Percentiles rank a stretch among this genome's conserved stretches.
Conservation (phyloP, 2,888 invertebrate genomes). For the Macaria notata region DNA sequence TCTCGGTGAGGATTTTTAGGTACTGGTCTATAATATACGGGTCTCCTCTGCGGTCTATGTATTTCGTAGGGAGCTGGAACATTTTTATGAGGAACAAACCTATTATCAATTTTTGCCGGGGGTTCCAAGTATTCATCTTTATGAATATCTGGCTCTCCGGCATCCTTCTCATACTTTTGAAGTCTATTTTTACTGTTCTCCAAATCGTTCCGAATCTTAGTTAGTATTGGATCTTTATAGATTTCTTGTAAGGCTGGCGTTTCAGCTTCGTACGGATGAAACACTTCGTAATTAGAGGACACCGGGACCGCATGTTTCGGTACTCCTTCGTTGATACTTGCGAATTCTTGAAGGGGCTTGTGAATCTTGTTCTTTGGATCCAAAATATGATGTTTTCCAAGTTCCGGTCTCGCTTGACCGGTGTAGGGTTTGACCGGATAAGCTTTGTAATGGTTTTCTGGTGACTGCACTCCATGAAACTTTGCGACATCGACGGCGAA, state of each 20-base stretch:
- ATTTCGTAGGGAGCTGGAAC: slow-evolving; percentile 61
- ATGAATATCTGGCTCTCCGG: slow-evolving; percentile 56
- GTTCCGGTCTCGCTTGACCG: slow-evolving; percentile 47
- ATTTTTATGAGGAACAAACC: slow-evolving; percentile 63
- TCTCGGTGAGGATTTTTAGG: slow-evolving; percentile 48
- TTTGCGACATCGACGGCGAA: slow-evolving; percentile 65
- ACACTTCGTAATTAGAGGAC: slow-evolving; percentile 63
- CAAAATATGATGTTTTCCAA: slow-evolving; percentile 62
- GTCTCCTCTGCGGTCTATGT: slow-evolving; percentile 62
- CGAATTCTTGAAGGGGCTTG: slow-evolving; percentile 56
- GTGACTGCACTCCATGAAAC: slow-evolving; percentile 66
- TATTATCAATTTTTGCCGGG: slow-evolving; percentile 60
- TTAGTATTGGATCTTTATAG: slow-evolving; percentile 63
- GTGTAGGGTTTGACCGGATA: slow-evolving; percentile 61
- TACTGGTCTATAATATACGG: slow-evolving; percentile 61
- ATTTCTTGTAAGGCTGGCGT: slow-evolving; percentile 61
- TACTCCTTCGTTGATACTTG: slow-evolving; percentile 43
- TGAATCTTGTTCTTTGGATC: slow-evolving; percentile 46
- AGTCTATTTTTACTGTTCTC: slow-evolving; percentile 55
- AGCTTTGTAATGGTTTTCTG: slow-evolving; percentile 60
- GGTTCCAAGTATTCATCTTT: slow-evolving; percentile 67
- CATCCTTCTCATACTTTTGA: slow-evolving; percentile 62
- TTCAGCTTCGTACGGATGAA: slow-evolving; percentile 71
- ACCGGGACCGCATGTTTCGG: slow-evolving; percentile 46
- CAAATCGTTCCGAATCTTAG: slow-evolving; percentile 62